Conservation (phyloP, 2,113 vertebrate species). For the Isichthys henryi region DNA sequence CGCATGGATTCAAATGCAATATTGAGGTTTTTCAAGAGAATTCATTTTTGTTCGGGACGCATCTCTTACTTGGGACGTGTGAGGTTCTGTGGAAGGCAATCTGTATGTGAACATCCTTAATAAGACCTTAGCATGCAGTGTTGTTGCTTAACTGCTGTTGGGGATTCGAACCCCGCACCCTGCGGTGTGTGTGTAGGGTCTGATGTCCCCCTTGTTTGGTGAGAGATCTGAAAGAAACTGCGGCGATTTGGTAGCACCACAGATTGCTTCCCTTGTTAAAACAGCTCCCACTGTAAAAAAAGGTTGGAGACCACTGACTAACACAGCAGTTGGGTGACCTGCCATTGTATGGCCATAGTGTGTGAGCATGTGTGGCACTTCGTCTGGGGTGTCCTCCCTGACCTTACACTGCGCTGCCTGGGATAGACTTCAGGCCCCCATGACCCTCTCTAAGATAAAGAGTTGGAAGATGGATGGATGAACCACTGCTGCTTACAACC, state of each 20-base stretch:
- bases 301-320: too few relatives aligned
- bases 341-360: not conserved
- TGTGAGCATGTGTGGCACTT: not conserved
- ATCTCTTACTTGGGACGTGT: not conserved
- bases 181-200: not conserved
- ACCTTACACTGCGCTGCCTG: not conserved
- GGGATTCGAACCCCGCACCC: not conserved
- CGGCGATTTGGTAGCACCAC: too few relatives aligned
- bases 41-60: not conserved
- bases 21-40: not conserved
- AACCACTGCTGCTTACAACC: not conserved
- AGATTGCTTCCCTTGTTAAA: too few relatives aligned
- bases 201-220: not conserved
- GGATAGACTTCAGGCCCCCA: not conserved
- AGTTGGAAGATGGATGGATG: not conserved
- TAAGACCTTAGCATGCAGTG: not conserved
- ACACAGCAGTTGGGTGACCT: not conserved
- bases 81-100: not conserved
- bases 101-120: not conserved
- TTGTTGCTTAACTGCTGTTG: not conserved
- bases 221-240: too few relatives aligned
- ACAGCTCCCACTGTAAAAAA: too few relatives aligned
- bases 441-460: not conserved
- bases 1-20: not conserved
- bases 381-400: not conserved